These are phyloP conservation scores for Galleria mellonella DNA, from an alignment of 1,140 invertebrate species.

Conservation along the genomic window DNA sequence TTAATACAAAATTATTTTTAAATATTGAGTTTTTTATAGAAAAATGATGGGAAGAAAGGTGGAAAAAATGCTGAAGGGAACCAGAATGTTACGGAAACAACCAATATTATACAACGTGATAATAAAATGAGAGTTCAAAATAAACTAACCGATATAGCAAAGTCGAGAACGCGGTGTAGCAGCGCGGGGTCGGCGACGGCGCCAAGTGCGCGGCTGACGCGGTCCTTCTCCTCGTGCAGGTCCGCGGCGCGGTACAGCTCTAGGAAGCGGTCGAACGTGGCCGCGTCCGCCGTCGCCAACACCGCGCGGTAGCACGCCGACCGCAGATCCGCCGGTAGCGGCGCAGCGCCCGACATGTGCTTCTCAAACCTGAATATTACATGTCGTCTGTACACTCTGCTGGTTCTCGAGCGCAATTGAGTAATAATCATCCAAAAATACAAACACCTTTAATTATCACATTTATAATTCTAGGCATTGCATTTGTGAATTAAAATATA, in stretches of 20 bases:
- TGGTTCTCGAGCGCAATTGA: too few species aligned
- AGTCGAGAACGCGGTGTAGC: slow-evolving; percentile 87
- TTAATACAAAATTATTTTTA: too few species aligned
- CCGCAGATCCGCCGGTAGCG: slow-evolving; percentile 91
- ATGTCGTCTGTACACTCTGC: too few species aligned
- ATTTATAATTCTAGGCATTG: too few species aligned
- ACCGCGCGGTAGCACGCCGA: slow-evolving; percentile 91
- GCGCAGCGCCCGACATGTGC: slow-evolving; percentile 78
- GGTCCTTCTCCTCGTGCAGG: slow-evolving; percentile 94
- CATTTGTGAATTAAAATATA: too few species aligned
- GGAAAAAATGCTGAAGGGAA: too few species aligned
- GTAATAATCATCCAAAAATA: too few species aligned
- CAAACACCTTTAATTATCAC: too few species aligned
- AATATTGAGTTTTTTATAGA: too few species aligned
- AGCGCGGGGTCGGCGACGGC: slow-evolving; percentile 82
- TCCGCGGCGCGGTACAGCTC: slow-evolving; percentile 89
- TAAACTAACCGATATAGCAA: slow-evolving; percentile 85
- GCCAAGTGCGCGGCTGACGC: slow-evolving; percentile 88
- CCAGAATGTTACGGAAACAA: too few species aligned
- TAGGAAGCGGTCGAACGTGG: slow-evolving; percentile 86
- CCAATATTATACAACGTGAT: too few species aligned
- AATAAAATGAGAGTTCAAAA: background rate
- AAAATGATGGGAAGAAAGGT: too few species aligned
- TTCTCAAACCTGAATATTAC: slow-evolving; percentile 83
- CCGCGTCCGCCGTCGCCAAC: slow-evolving; percentile 81